Conservation (phyloP, 2,113 vertebrate species). For the Crotalus helleri region DNA sequence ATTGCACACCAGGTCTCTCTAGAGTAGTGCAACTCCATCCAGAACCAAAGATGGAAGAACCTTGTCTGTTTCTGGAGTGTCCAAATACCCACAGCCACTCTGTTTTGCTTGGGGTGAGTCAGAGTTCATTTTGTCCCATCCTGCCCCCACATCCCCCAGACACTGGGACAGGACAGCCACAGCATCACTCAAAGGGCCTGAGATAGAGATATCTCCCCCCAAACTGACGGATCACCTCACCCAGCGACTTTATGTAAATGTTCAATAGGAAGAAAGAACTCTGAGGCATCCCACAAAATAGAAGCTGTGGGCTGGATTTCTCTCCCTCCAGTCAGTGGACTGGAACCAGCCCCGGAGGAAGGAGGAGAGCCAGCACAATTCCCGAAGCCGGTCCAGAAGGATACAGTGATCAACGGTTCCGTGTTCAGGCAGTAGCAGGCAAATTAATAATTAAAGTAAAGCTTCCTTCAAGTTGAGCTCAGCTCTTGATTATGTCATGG, state of each 20-base stretch:
- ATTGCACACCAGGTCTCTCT: not conserved
- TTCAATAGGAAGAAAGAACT: not conserved
- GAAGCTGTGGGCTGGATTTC: too few relatives aligned
- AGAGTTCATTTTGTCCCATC: not conserved
- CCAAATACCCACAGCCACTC: not conserved
- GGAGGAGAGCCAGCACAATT: not conserved
- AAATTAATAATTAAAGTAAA: not conserved
- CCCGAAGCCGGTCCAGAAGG: not conserved
- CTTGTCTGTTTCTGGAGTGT: not conserved
- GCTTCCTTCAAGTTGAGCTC: not conserved
- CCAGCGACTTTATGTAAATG: not conserved
- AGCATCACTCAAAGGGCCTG: not conserved
- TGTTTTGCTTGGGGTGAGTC: not conserved
- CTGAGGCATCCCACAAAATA: not conserved
- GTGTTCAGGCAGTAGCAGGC: not conserved
- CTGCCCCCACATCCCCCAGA: not conserved
- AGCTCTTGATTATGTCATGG: not conserved
- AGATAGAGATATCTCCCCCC: not conserved
- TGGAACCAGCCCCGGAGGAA: not conserved
- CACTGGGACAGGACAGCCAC: not conserved
- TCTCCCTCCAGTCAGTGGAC: not conserved
- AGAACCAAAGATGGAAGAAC: not conserved
- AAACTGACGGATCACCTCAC: too few relatives aligned
- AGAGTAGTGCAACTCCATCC: not conserved
- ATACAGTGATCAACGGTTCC: not conserved